These are phyloP conservation scores for Rhopalosiphum nymphaeae DNA, from an alignment of 2,888 invertebrate species.

Conservation along the genomic window DNA sequence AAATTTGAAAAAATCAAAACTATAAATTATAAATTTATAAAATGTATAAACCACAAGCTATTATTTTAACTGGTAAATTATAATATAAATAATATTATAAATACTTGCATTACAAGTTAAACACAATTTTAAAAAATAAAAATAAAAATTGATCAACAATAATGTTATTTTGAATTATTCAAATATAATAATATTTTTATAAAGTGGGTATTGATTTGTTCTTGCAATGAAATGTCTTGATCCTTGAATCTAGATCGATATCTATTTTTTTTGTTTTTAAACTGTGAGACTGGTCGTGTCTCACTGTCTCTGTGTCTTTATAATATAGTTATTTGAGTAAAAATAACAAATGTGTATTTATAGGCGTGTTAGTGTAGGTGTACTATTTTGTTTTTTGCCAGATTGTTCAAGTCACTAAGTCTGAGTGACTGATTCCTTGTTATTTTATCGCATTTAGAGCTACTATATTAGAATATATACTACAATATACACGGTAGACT, in stretches of 20 bases:
- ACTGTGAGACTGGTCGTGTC: neutral
- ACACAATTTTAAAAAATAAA: no score
- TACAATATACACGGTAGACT: neutral
- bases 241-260: neutral
- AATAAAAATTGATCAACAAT: neutral
- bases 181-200: neutral
- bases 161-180: neutral
- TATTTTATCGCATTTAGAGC: neutral
- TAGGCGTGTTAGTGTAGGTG: slow-evolving; percentile 37
- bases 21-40: no score
- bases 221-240: neutral
- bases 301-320: neutral
- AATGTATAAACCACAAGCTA: no score
- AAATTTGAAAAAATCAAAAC: no score
- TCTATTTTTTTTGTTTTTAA: neutral
- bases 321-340: slow-evolving; percentile 17
- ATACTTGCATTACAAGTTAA: no score
- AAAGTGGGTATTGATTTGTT: neutral
- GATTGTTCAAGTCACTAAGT: slow-evolving; percentile 9
- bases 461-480: no score
- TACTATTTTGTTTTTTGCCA: slow-evolving; percentile 41
- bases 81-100: no score
- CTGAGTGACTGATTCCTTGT: neutral
- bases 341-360: slow-evolving; percentile 45
- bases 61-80: no score